phyloP scores from a whole-genome alignment of 2,888 invertebrate species.

The Malachius bipustulatus region DNA sequence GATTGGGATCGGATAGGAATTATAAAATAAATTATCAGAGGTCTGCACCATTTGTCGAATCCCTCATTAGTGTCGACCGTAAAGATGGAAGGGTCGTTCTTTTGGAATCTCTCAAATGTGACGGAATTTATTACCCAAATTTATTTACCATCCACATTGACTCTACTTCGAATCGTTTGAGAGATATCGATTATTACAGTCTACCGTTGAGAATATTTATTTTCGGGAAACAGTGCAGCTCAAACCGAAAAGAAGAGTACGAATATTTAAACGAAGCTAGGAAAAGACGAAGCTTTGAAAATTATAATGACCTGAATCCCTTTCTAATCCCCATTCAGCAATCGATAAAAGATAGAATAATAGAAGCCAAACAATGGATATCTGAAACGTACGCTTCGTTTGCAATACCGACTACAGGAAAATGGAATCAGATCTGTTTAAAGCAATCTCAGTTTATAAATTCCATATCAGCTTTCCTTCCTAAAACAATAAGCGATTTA shows the following conservation, averaged over 20 bases:
- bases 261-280: conserved; percentile 35
- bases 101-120: conserved; percentile 59
- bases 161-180: conserved; percentile 65
- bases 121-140: conserved; percentile 71
- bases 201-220: conserved; percentile 65
- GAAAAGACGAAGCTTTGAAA: conserved; percentile 23
- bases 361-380: conserved; percentile 74
- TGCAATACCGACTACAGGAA: conserved; percentile 70
- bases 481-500: conserved; percentile 57
- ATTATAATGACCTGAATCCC: conserved; percentile 21
- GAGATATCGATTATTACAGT: conserved; percentile 74
- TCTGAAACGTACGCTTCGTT: conserved; percentile 79
- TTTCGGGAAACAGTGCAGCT: conserved; percentile 57
- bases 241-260: conserved; percentile 43
- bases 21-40: conserved; percentile 71
- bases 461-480: conserved; percentile 65
- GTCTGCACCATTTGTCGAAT: conserved; percentile 72
- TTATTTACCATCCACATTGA: conserved; percentile 79
- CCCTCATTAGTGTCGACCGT: conserved; percentile 62
- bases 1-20: conserved; percentile 63
- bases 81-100: conserved; percentile 65
- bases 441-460: conserved; percentile 69
- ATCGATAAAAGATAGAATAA: conserved; percentile 52
- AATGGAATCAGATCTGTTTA: conserved; percentile 71
- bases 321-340: conserved; percentile 41